Evolutionary conservation across 2,888 invertebrate species (phyloP), one percentile per base, ranked within the genome.

Genomic region (Microctonus hyperodae): DNA sequence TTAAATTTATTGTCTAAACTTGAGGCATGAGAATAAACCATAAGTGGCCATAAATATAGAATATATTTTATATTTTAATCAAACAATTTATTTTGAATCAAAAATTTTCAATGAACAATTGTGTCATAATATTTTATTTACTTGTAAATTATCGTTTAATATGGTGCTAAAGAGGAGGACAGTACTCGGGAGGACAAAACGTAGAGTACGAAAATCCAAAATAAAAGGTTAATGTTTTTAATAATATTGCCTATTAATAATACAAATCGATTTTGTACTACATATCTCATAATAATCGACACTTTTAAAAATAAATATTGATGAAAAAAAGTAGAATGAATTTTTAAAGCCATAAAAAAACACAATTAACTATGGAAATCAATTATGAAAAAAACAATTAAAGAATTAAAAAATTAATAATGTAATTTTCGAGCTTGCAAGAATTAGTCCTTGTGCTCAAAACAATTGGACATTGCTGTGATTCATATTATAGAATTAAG

Each of bases 391-490:
- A 2, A 28, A 53, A 28, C 3, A 44, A 44, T 44, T 16, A 6
- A 16, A 44, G 13, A 44, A 16, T 11, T 11, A 51, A 10, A 23
- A 28, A 3, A 28, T 7, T 16, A 44, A 16, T n/a, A 44, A 44
- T 37, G 33, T 31, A 33, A 33, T 56, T 58, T 59, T 44, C 51
- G 60, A 65, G 65, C 59, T 60, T 65, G 31, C 35, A 65, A 55
- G 31, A 65, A 33, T 44, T 60, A 65, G 40, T 60, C 51, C 60
- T 65, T 60, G 59, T 60, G 44, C 60, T 55, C 53, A 55, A 60
- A n/a, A 65, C 35, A 25, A 35, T 60, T 37, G 53, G 53, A 55
- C 40, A 65, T 55, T 44, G 37, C 65, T 65, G 65, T 65, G 65
- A 65, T 65, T 65, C 23, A 31, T 40, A 65, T 40, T 58, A 11